Conservation (phyloP, 2,113 vertebrate genomes). For the Bos javanicus region DNA sequence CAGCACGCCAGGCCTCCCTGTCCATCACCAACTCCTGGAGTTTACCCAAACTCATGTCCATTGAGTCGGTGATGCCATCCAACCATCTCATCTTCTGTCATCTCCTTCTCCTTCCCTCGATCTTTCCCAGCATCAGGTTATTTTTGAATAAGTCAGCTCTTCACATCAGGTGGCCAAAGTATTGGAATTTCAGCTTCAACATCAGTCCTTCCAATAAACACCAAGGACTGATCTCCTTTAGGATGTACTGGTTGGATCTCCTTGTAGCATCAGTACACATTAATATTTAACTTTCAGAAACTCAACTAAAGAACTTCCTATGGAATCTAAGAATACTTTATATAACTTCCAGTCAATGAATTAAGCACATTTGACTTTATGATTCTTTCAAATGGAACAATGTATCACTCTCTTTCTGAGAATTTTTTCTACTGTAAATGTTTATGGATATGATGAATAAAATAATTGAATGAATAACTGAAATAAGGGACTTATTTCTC, state of each 20-base stretch:
- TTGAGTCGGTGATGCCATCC: background rate
- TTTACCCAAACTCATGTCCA: background rate
- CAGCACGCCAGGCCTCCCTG: background rate
- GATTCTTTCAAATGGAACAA: background rate
- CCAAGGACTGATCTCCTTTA: background rate
- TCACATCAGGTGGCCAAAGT: background rate
- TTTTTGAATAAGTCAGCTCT: background rate
- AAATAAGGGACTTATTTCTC: background rate
- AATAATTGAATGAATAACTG: background rate
- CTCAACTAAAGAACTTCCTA: background rate
- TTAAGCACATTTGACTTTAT: background rate
- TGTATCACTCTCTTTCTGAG: background rate
- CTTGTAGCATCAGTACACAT: background rate
- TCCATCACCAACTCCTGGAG: background rate
- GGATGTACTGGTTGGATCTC: background rate
- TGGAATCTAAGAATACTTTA: conserved; percentile 17
- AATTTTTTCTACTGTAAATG: background rate
- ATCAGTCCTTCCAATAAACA: background rate
- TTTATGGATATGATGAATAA: background rate
- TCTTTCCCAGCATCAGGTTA: background rate
- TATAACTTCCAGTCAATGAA: background rate
- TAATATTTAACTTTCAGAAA: conserved; percentile 50
- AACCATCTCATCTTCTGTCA: background rate
- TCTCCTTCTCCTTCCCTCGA: background rate
- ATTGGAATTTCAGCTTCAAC: background rate